These are phyloP conservation scores for Neosilurus hyrtlii DNA, from an alignment of 2,797 vertebrate genomes.

Conservation along the genomic window DNA sequence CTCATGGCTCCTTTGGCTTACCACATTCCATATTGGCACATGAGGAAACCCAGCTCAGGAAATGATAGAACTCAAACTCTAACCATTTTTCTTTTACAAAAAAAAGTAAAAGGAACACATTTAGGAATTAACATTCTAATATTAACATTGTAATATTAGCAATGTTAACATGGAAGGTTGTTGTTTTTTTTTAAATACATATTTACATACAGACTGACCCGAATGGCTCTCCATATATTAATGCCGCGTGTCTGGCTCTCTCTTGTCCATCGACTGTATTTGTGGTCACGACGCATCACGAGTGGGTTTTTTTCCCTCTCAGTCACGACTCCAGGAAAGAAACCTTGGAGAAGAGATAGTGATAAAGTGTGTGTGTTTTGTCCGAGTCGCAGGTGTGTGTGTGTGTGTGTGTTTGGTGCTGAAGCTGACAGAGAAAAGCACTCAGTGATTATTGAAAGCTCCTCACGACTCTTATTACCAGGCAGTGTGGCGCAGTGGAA, in stretches of 20 bases:
- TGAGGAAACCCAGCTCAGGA: not conserved
- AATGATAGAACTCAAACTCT: not conserved
- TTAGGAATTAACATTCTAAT: not conserved
- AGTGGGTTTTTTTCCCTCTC: not conserved
- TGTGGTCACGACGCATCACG: slow-evolving; percentile 25
- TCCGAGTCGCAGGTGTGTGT: not conserved
- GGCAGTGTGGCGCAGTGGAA: slow-evolving; percentile 30
- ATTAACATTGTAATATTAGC: not conserved
- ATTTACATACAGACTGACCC: not conserved
- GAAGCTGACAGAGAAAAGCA: slow-evolving; percentile 62
- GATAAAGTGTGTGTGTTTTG: not conserved
- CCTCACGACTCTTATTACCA: slow-evolving; percentile 55
- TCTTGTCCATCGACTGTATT: slow-evolving; percentile 26
- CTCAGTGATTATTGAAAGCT: slow-evolving; percentile 58
- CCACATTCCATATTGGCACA: not conserved
- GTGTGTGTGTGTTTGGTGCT: too few relatives aligned
- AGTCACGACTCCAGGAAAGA: slow-evolving; percentile 44
- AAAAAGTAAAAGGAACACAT: too few relatives aligned
- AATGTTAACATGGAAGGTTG: not conserved
- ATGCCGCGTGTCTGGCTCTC: not conserved
- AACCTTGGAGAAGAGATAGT: slow-evolving; percentile 8
- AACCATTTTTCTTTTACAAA: not conserved
- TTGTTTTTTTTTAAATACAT: not conserved
- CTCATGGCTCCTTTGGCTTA: not conserved
- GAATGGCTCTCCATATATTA: not conserved